phyloP scores from a whole-genome alignment of 2,113 vertebrate genomes.

The Glaucomys volans region DNA sequence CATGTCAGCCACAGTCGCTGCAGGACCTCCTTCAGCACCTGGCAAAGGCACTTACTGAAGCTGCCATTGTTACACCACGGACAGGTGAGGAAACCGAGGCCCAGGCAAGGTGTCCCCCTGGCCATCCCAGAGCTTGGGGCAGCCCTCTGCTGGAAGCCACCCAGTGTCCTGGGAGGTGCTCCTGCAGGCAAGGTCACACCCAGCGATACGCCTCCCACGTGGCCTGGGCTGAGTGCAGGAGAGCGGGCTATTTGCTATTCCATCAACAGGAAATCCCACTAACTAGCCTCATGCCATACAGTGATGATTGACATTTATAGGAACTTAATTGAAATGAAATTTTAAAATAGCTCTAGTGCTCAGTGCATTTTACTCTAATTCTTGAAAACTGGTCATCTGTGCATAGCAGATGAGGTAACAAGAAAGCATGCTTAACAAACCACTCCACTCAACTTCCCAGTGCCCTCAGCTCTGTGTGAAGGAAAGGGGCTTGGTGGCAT shows the following conservation, averaged over 20 bases:
- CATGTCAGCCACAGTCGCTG: fast-evolving
- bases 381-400: neutral
- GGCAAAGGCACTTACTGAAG: fast-evolving
- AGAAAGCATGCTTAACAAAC: neutral
- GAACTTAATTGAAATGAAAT: constrained; percentile 57
- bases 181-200: fast-evolving
- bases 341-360: constrained; percentile 57
- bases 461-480: fast-evolving
- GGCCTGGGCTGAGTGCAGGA: fast-evolving
- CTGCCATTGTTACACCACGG: fast-evolving
- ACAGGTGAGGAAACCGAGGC: neutral
- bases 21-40: fast-evolving
- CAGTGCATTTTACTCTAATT: constrained; percentile 61
- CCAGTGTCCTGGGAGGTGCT: too few relatives aligned
- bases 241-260: fast-evolving
- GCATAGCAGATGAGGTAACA: neutral
- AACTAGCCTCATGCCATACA: neutral
- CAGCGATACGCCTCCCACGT: fast-evolving
- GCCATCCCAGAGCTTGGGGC: fast-evolving
- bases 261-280: neutral
- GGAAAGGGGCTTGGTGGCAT: fast-evolving
- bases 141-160: fast-evolving
- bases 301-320: constrained; percentile 37
- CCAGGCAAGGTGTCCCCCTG: fast-evolving
- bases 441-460: neutral